Conservation (phyloP, 2,888 invertebrate genomes). For the Chromoteleia sp. region DNA sequence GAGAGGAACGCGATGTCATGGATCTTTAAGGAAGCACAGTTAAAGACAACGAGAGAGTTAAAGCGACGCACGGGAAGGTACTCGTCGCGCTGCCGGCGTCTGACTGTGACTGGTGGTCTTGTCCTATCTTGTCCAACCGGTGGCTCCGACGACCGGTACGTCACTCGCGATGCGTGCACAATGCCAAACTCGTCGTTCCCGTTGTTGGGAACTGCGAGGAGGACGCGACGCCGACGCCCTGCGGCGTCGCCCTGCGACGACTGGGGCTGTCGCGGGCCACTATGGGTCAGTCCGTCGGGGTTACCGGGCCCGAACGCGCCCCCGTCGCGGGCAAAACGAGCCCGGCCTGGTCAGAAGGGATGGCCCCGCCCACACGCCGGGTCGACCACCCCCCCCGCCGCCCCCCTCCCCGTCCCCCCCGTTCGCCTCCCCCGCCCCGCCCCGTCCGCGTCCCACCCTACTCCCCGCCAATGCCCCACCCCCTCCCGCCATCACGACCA, state of each 20-base stretch:
- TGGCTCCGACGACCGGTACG: constrained; percentile 72
- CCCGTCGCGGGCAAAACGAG: constrained; percentile 75
- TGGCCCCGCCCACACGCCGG: constrained; percentile 81
- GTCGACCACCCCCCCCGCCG: constrained; percentile 79
- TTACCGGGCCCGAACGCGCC: constrained; percentile 71
- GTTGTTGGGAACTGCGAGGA: constrained; percentile 75
- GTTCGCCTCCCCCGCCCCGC: no score
- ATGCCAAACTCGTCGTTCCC: constrained; percentile 72
- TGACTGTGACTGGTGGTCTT: constrained; percentile 77
- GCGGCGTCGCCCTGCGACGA: constrained; percentile 85
- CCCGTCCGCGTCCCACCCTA: no score
- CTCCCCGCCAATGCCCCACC: no score
- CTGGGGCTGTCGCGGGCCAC: constrained; percentile 72
- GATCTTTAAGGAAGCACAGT: constrained; percentile 10
- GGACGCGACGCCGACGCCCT: constrained; percentile 86
- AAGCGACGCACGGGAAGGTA: constrained; percentile 72
- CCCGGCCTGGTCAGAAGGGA: constrained; percentile 77
- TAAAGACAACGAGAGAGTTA: constrained; percentile 8
- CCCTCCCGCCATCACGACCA: no score
- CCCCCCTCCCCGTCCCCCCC: no score
- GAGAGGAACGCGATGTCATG: background rate
- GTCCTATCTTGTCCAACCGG: constrained; percentile 75
- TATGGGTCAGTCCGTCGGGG: constrained; percentile 60
- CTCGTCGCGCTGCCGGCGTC: constrained; percentile 81
- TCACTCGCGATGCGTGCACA: constrained; percentile 75